Percentiles rank a stretch among this genome's conserved stretches.
Evolutionary conservation across 2,113 vertebrate genomes (phyloP).

Genomic region (Lutjanus erythropterus): DNA sequence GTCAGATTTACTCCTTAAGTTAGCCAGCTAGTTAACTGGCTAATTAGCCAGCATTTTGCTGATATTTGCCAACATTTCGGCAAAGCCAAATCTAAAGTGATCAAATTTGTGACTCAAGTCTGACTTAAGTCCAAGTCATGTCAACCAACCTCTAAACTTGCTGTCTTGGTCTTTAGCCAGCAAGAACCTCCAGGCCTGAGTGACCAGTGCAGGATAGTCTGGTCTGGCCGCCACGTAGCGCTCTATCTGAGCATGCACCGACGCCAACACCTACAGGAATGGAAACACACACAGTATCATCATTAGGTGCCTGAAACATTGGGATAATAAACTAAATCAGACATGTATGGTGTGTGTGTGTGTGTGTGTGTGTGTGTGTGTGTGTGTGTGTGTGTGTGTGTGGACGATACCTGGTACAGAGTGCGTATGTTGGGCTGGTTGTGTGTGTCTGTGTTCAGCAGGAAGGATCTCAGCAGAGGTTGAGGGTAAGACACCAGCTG

Average conservation of each 20-base stretch:
- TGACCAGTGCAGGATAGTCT: conserved; percentile 88
- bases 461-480: conserved; percentile 92
- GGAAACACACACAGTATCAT: background rate
- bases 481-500: conserved; percentile 96
- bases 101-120: no score
- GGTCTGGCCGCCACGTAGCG: conserved; percentile 87
- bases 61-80: no score
- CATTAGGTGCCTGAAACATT: background rate
- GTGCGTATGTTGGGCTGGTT: conserved; percentile 88
- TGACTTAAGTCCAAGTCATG: no score
- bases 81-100: no score
- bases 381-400: background rate
- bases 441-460: conserved; percentile 90
- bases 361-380: conserved; percentile 80
- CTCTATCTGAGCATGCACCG: conserved; percentile 93
- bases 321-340: background rate
- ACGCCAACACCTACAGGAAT: conserved; percentile 87
- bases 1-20: no score
- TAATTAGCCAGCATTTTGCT: no score
- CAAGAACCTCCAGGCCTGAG: conserved; percentile 92
- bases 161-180: conserved; percentile 89
- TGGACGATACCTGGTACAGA: conserved; percentile 90
- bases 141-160: conserved; percentile 77
- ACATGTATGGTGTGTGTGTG: conserved; percentile 64
- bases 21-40: no score